Evolutionary conservation across 2,797 vertebrate species (phyloP).

Genomic region (Epinephelus coioides): DNA sequence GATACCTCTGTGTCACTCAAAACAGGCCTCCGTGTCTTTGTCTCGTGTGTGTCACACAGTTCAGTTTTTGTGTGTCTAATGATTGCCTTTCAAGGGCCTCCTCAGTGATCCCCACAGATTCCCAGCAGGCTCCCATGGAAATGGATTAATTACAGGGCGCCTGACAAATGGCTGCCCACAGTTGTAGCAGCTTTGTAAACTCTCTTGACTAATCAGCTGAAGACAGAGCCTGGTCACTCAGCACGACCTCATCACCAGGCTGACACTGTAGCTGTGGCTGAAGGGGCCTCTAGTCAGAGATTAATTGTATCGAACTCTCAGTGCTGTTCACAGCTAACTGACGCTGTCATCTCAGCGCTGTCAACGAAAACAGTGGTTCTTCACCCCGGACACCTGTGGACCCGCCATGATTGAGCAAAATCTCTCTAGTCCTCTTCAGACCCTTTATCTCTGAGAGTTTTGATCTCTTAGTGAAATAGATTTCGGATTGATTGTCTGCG

Average conservation of each 20-base stretch:
- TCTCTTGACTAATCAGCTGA: conserved; percentile 78
- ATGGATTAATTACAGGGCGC: conserved; percentile 81
- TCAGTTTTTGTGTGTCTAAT: conserved; percentile 65
- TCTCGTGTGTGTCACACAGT: conserved; percentile 44
- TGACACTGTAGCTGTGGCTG: conserved; percentile 70
- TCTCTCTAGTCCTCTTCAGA: conserved; percentile 49
- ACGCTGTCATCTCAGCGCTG: conserved; percentile 52
- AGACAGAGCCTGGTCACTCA: conserved; percentile 76
- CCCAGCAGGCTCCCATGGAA: conserved; percentile 72
- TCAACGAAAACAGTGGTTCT: conserved; percentile 34
- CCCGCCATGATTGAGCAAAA: conserved; percentile 50
- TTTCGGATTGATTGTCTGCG: conserved; percentile 66
- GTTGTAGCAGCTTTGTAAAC: conserved; percentile 74
- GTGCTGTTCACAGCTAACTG: conserved; percentile 41
- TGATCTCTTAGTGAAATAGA: conserved; percentile 54
- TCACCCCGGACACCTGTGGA: conserved; percentile 45
- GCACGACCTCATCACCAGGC: conserved; percentile 70
- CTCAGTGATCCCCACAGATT: conserved; percentile 64
- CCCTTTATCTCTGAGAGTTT: conserved; percentile 56
- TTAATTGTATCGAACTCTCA: conserved; percentile 69
- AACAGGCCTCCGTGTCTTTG: conserved; percentile 37
- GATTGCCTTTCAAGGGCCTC: conserved; percentile 70
- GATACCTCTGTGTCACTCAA: conserved; percentile 51
- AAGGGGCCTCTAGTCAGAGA: conserved; percentile 67
- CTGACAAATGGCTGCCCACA: conserved; percentile 74